phyloP scores from a whole-genome alignment of 2,797 vertebrate genomes.

The Nasua narica region DNA sequence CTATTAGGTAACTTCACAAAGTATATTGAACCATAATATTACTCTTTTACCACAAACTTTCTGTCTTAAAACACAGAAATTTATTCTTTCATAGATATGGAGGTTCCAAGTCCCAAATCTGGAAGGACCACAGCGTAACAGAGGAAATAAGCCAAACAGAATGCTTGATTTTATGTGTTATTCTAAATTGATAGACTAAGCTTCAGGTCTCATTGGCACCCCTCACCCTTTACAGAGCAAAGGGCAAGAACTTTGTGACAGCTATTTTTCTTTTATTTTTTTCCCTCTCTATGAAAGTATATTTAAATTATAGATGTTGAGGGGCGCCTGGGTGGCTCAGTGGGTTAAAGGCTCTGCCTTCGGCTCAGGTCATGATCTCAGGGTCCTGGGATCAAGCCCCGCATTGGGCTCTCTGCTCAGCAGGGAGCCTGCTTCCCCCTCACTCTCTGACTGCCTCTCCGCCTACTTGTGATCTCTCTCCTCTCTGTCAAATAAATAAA shows the following conservation, averaged over 20 bases:
- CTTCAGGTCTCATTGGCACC: background rate
- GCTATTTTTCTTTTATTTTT: background rate
- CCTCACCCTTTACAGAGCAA: background rate
- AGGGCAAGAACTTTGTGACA: background rate
- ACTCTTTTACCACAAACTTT: background rate
- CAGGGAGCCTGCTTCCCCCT: too few species aligned
- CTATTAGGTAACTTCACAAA: background rate
- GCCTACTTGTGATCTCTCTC: too few species aligned
- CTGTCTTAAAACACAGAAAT: background rate
- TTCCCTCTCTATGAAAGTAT: background rate
- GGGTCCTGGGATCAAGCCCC: too few species aligned
- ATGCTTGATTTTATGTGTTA: background rate
- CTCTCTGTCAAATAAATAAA: too few species aligned
- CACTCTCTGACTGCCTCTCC: too few species aligned
- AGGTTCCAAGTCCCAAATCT: background rate
- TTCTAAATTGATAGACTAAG: background rate
- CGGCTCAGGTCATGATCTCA: too few species aligned
- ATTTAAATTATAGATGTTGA: background rate
- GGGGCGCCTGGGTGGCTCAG: too few species aligned
- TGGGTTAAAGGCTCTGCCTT: too few species aligned
- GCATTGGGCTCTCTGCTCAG: too few species aligned
- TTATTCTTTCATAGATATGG: background rate
- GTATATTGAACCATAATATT: background rate
- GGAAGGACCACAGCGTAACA: background rate
- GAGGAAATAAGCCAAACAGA: background rate